phyloP scores from a whole-genome alignment of 2,888 invertebrate genomes.

The Panzeria rudis region DNA sequence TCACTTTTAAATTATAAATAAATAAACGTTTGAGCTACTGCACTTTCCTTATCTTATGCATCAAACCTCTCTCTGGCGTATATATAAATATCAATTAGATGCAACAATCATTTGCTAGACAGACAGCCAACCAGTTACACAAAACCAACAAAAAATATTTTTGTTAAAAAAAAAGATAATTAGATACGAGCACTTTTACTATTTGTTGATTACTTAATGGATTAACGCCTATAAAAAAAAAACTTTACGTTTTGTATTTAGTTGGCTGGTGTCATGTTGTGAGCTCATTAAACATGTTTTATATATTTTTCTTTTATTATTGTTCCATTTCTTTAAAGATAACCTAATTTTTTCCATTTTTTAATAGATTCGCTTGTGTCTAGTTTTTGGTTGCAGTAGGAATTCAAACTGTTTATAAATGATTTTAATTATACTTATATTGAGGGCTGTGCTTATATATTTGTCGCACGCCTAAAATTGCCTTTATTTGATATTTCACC shows the following conservation, averaged over 20 bases:
- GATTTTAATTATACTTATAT: slow-evolving; percentile 1
- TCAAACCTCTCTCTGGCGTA: background rate
- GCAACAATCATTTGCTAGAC: slow-evolving; percentile 14
- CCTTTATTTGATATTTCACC: background rate
- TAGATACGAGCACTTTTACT: slow-evolving; percentile 54
- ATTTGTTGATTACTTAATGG: slow-evolving; percentile 61
- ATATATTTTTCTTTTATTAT: background rate
- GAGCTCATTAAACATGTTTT: slow-evolving; percentile 45
- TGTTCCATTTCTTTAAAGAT: slow-evolving; percentile 27
- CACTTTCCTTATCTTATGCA: slow-evolving; percentile 24
- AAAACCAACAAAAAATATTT: slow-evolving; percentile 9
- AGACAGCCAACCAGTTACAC: slow-evolving; percentile 7
- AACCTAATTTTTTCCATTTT: slow-evolving; percentile 34
- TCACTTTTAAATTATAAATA: slow-evolving; percentile 24
- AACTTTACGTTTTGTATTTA: slow-evolving; percentile 3
- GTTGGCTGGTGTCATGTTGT: slow-evolving; percentile 25
- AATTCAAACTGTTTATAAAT: background rate
- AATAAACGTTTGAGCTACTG: background rate
- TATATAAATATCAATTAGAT: slow-evolving; percentile 22
- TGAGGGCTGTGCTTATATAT: slow-evolving; percentile 1
- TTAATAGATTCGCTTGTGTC: background rate
- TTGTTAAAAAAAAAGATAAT: slow-evolving; percentile 5
- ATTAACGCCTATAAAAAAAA: slow-evolving; percentile 53
- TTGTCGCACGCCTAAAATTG: slow-evolving; percentile 1
- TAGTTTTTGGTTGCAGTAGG: slow-evolving; percentile 4